phyloP scores from a whole-genome alignment of 2,797 vertebrate genomes.

The Diceros bicornis region DNA sequence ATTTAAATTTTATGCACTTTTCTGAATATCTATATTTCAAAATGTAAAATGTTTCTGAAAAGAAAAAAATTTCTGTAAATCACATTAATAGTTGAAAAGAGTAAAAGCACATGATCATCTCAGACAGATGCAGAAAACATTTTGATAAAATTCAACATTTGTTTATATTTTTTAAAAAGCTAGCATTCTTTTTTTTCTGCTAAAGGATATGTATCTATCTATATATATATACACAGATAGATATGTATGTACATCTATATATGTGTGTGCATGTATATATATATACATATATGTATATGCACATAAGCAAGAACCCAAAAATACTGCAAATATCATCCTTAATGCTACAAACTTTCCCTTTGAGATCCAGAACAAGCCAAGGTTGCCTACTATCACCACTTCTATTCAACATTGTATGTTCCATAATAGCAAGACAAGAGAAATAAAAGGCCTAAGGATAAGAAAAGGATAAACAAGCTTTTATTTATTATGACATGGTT shows the following conservation, averaged over 20 bases:
- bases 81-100: background rate
- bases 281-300: background rate
- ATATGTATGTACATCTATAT: background rate
- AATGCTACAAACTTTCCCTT: background rate
- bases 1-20: background rate
- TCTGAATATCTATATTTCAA: background rate
- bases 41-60: background rate
- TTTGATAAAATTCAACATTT: background rate
- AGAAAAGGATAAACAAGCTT: background rate
- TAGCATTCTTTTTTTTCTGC: background rate
- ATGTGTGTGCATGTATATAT: too few species aligned
- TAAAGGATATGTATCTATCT: background rate
- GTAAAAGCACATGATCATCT: background rate
- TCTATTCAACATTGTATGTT: background rate
- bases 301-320: background rate
- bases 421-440: background rate
- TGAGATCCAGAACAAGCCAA: background rate
- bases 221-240: background rate
- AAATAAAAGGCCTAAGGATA: background rate
- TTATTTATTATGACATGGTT: background rate
- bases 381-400: background rate
- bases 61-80: background rate
- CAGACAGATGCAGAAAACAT: background rate
- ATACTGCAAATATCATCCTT: background rate
- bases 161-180: background rate